Conservation (phyloP, 2,113 vertebrate species). For the Myiopsitta monachus region DNA sequence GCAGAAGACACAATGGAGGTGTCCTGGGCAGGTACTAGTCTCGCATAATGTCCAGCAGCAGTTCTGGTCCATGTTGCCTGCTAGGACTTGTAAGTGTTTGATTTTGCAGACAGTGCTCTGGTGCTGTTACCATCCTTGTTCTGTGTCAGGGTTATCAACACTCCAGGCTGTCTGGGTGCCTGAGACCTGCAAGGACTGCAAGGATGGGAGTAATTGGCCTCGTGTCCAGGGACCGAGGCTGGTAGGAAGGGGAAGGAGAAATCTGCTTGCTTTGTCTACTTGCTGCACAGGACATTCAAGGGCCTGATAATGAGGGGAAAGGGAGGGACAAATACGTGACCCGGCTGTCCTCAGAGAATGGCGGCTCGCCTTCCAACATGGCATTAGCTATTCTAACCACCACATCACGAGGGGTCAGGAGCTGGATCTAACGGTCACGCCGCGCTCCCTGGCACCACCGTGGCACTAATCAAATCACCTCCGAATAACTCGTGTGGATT, state of each 20-base stretch:
- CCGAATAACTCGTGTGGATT: fast-evolving
- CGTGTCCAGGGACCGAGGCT: background rate
- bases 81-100: no score
- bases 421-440: no score
- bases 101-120: background rate
- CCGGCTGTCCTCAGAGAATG: fast-evolving
- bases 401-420: fast-evolving
- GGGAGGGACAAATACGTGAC: fast-evolving
- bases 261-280: background rate
- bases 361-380: background rate
- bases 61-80: fast-evolving
- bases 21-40: fast-evolving
- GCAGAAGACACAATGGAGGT: fast-evolving
- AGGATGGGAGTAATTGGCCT: fast-evolving
- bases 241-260: fast-evolving
- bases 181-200: no score
- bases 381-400: fast-evolving
- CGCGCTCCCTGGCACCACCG: fast-evolving
- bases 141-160: fast-evolving
- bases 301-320: background rate
- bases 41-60: no score
- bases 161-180: fast-evolving
- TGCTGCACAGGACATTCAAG: background rate
- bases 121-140: background rate
- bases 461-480: fast-evolving